These are phyloP conservation scores for Hesperia comma DNA, from an alignment of 2,888 invertebrate species.

Conservation along the genomic window DNA sequence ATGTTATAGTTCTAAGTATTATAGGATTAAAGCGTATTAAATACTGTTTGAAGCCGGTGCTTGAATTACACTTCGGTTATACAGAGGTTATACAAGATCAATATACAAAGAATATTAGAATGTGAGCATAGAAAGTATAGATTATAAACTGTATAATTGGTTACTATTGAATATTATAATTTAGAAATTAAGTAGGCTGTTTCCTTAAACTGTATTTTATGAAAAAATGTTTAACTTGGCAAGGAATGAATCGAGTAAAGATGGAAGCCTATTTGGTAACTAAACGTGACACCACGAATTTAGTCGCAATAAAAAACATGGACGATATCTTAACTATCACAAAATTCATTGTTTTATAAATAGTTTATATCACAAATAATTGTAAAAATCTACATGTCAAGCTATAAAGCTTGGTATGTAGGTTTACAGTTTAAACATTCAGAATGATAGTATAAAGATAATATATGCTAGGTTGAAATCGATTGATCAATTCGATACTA, in stretches of 20 bases:
- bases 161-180: conserved; percentile 62
- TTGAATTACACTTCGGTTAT: conserved; percentile 64
- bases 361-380: conserved; percentile 12
- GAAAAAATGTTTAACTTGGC: conserved; percentile 45
- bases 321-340: neutral
- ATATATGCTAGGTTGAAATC: conserved; percentile 24
- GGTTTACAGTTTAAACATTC: conserved; percentile 1
- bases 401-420: conserved; percentile 15
- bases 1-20: conserved; percentile 61
- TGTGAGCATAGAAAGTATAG: conserved; percentile 51
- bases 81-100: conserved; percentile 47
- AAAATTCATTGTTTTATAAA: neutral
- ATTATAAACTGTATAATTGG: conserved; percentile 62
- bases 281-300: neutral
- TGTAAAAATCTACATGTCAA: no score
- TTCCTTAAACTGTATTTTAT: conserved; percentile 31
- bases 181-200: conserved; percentile 52
- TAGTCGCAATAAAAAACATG: conserved; percentile 1
- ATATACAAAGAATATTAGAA: conserved; percentile 52
- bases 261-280: neutral
- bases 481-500: conserved; percentile 22
- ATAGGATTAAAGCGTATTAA: conserved; percentile 53
- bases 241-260: conserved; percentile 39
- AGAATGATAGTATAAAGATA: neutral
- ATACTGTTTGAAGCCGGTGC: conserved; percentile 70